Base-by-base conservation (phyloP, 2,888 invertebrate genomes). In the Seira sanloemensis region DNA sequence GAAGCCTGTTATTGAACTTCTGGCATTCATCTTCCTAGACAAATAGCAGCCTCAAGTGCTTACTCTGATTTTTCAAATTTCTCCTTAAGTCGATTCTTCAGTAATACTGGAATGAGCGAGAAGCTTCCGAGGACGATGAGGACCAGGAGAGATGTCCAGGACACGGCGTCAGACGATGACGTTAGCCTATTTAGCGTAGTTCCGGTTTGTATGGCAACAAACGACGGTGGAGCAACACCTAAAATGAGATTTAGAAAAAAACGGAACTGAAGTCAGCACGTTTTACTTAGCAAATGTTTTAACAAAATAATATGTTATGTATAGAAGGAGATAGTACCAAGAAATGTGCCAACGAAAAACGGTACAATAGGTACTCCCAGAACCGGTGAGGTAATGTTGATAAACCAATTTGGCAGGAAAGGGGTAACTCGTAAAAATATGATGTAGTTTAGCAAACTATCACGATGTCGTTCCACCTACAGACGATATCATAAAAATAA, bases 321-420 rank as follows among this genome's bases (percentile, higher is more conserved):
- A n/a, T n/a, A n/a, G n/a, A n/a, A n/a, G n/a, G n/a, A n/a, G n/a
- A n/a, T n/a, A 37, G 37, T 91, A 95, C 95, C 97, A 87, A 99
- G 93, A 91, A 99, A 98, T 84, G 99, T 99, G 87, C 99, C 99
- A 81, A 97, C 91, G 87, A 97, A 97, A 92, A 99, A 99, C 84
- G 97, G 97, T 87, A 94, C 90, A 85, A 99, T 91, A 0, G 98
- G 98, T 50, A 99, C 98, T 89, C 98, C 97, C 90, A 99, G 96
- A 50, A 99, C 96, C 58, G 99, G 99, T 86, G 98, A 97, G 0
- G 97, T 95, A 91, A 99, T 93, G 92, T 98, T 98, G 88, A 98
- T 98, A 91, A 99, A 98, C 99, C 99, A 99, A 92, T 99, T 99
- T 5, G 99, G 99, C 90, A 99, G 93, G 91, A 99, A 95, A 76